A percentile compares a stretch with the other conserved stretches of the same genome.
These are phyloP conservation scores for Branchipolynoe longqiensis DNA, from an alignment of 2,888 invertebrate genomes.

Conservation along the genomic window DNA sequence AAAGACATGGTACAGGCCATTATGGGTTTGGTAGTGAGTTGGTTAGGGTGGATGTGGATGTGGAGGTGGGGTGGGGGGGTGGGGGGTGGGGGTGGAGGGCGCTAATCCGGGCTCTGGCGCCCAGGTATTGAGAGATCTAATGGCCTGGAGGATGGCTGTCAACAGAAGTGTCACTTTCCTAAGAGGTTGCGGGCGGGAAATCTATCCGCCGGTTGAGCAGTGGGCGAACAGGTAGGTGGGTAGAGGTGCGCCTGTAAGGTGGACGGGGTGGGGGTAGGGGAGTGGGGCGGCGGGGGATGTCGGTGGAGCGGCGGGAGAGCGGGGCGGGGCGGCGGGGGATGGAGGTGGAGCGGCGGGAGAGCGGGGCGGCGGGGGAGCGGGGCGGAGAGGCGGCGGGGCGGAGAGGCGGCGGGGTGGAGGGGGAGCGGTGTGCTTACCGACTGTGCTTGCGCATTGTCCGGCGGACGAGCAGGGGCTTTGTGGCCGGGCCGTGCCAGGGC, in stretches of 20 bases:
- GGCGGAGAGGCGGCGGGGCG: too few species aligned
- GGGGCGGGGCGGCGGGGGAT: background rate
- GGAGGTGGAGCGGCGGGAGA: background rate
- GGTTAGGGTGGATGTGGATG: too few species aligned
- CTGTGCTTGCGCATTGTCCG: conserved; percentile 4
- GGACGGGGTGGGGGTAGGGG: background rate
- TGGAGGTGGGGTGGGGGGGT: background rate
- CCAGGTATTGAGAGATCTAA: conserved; percentile 12
- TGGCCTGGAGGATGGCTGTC: conserved; percentile 34
- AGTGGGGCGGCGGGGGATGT: background rate
- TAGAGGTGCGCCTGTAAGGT: too few species aligned
- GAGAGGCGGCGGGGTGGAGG: too few species aligned
- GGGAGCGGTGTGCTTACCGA: too few species aligned
- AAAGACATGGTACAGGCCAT: too few species aligned
- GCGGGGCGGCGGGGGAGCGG: conserved; percentile 10
- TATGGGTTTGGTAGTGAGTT: too few species aligned
- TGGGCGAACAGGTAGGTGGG: background rate
- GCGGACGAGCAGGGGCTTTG: conserved; percentile 13
- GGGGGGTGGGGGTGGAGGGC: background rate
- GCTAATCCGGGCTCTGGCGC: background rate
- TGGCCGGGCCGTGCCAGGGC: background rate
- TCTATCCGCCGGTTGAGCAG: background rate
- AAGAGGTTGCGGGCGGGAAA: conserved; percentile 5
- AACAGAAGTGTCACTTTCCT: conserved; percentile 44
- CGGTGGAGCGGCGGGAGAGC: background rate